Percentiles rank a stretch among this genome's conserved stretches.
phyloP scores from a whole-genome alignment of 2,888 invertebrate species.

The Patella depressa region DNA sequence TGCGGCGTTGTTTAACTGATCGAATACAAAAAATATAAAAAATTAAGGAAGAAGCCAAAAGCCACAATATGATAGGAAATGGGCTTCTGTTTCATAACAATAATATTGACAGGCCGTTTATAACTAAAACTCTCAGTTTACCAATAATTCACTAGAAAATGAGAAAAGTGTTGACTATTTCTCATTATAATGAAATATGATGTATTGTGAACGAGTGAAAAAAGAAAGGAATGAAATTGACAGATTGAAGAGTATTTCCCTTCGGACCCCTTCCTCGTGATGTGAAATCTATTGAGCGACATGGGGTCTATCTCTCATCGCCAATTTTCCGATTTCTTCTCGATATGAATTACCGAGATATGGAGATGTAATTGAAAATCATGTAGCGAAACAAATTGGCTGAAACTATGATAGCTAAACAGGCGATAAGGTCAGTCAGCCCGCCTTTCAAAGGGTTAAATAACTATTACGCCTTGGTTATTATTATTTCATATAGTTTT shows the following conservation, averaged over 20 bases:
- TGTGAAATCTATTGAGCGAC: constrained; percentile 10
- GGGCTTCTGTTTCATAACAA: too few relatives aligned
- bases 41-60: too few relatives aligned
- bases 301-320: constrained; percentile 13
- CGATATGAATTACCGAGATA: constrained; percentile 9
- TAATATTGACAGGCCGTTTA: too few relatives aligned
- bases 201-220: neutral
- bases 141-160: too few relatives aligned
- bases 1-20: too few relatives aligned
- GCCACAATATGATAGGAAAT: too few relatives aligned
- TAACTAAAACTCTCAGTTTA: too few relatives aligned
- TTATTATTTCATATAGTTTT: constrained; percentile 2
- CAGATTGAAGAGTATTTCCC: constrained; percentile 10
- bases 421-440: constrained; percentile 7
- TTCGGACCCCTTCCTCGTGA: neutral
- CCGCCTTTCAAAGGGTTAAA: constrained; percentile 2
- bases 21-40: too few relatives aligned
- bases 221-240: constrained; percentile 3
- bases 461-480: constrained; percentile 1
- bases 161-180: too few relatives aligned
- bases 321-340: constrained; percentile 10
- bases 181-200: too few relatives aligned
- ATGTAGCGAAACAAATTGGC: constrained; percentile 12
- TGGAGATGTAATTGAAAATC: constrained; percentile 9
- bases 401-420: constrained; percentile 10